phyloP scores from a whole-genome alignment of 2,888 invertebrate species.

The Zaprionus bogoriensis region DNA sequence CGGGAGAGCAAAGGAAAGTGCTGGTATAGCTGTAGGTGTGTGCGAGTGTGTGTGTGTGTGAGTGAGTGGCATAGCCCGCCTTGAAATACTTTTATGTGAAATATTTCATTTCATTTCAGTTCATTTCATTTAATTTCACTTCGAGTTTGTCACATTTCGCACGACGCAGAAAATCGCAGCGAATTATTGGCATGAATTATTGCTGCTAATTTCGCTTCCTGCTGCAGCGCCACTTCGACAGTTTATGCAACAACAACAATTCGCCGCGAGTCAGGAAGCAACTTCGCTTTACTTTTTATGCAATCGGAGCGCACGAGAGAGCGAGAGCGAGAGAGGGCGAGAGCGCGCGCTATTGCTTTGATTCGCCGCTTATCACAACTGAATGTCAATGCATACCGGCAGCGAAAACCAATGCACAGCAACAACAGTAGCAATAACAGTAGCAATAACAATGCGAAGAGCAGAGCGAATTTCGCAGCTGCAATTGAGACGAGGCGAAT shows the following conservation, averaged over 20 bases:
- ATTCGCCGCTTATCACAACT: constrained; percentile 69
- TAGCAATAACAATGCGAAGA: constrained; percentile 22
- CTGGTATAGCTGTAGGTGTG: neutral
- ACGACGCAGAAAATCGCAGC: neutral
- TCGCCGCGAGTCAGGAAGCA: constrained; percentile 53
- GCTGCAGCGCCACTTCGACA: constrained; percentile 62
- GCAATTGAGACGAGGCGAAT: constrained; percentile 26
- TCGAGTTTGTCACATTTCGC: constrained; percentile 13
- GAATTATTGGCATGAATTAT: constrained; percentile 18
- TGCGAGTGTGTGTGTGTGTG: constrained; percentile 20
- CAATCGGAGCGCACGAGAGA: constrained; percentile 49
- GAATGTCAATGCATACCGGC: constrained; percentile 64
- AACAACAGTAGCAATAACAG: constrained; percentile 41
- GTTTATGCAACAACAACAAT: constrained; percentile 64
- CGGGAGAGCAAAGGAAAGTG: constrained; percentile 39
- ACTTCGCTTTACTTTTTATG: constrained; percentile 74
- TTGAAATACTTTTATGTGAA: constrained; percentile 52
- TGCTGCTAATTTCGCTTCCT: constrained; percentile 54
- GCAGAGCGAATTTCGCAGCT: constrained; percentile 1
- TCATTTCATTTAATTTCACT: too few species aligned
- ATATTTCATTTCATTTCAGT: constrained; percentile 4
- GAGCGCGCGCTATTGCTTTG: constrained; percentile 29
- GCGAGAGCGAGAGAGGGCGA: constrained; percentile 2
- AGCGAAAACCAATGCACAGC: constrained; percentile 44
- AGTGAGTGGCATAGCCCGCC: constrained; percentile 53